A percentile compares a stretch with the other conserved stretches of the same genome.
phyloP scores from a whole-genome alignment of 2,797 vertebrate genomes.

The Eremophila alpestris region DNA sequence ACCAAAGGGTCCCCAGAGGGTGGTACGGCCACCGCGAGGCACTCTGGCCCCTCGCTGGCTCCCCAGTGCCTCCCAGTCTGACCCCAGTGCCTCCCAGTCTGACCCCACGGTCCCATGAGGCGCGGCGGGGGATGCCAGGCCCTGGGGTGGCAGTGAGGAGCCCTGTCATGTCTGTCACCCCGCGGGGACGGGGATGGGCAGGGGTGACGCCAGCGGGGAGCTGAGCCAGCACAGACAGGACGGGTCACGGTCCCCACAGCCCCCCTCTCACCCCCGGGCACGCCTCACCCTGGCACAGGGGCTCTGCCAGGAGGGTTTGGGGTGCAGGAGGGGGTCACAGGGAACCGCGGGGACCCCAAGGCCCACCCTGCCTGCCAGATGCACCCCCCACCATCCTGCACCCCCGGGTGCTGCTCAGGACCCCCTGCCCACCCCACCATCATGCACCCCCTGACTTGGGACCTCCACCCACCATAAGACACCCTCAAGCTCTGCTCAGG shows the following conservation, averaged over 20 bases:
- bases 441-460: background rate
- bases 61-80: background rate
- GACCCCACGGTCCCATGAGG: background rate
- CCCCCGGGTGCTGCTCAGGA: background rate
- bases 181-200: background rate
- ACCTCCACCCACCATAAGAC: background rate
- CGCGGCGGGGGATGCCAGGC: accelerated
- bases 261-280: background rate
- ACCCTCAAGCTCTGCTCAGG: background rate
- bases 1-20: background rate
- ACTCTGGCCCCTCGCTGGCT: background rate
- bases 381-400: background rate
- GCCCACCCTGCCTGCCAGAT: background rate
- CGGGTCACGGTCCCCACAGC: background rate
- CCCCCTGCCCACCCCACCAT: background rate
- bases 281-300: background rate
- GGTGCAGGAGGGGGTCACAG: background rate
- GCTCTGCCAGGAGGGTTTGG: background rate
- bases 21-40: background rate
- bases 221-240: background rate
- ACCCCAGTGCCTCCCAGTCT: background rate
- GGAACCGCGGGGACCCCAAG: background rate
- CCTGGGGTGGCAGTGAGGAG: background rate
- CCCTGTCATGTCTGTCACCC: background rate
- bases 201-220: background rate